Evolutionary conservation across 2,113 vertebrate species (phyloP).

Genomic region (Lepus timidus): DNA sequence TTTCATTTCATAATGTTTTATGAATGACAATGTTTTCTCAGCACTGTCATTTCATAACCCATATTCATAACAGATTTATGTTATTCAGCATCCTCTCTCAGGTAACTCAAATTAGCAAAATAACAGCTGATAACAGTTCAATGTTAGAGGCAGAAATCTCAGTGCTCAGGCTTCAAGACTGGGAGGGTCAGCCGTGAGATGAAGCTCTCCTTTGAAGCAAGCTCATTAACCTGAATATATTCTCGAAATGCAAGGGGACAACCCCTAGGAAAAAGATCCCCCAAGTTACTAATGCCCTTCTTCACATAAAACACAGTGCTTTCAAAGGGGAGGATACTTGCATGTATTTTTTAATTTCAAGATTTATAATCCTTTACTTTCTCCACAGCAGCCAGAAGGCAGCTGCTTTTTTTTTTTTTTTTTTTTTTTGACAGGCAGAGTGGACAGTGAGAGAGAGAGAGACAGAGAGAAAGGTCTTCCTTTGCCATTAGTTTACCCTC

Average conservation of each 20-base stretch:
- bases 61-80: not conserved
- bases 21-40: too few relatives aligned
- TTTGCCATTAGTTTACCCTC: too few relatives aligned
- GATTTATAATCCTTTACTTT: not conserved
- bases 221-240: not conserved
- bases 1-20: not conserved
- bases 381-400: not conserved
- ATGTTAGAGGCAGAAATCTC: not conserved
- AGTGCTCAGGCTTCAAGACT: not conserved
- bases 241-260: not conserved
- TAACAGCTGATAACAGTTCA: not conserved
- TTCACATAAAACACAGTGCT: not conserved
- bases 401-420: too few relatives aligned
- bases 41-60: not conserved
- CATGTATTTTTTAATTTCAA: not conserved
- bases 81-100: not conserved
- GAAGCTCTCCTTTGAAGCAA: constrained; percentile 38
- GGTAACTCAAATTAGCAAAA: constrained; percentile 19
- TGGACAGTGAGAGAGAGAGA: too few relatives aligned
- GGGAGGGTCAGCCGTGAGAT: not conserved
- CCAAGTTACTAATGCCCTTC: not conserved
- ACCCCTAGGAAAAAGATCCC: not conserved
- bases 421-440: too few relatives aligned
- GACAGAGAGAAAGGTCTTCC: too few relatives aligned
- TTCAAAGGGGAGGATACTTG: constrained; percentile 3